Evolutionary conservation across 2,113 vertebrate genomes (phyloP).

Genomic region (Vidua chalybeata): DNA sequence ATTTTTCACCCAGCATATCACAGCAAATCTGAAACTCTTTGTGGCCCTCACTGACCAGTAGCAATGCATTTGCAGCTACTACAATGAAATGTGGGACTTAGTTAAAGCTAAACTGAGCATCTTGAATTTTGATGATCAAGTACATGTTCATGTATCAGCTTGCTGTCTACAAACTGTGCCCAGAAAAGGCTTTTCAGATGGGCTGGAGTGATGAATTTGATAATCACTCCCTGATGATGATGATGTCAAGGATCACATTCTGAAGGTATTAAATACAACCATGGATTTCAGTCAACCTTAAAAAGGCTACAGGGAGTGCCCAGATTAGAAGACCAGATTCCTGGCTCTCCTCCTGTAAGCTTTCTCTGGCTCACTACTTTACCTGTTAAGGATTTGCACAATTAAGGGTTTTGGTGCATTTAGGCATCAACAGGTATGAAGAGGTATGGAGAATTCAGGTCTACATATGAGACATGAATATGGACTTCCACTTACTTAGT

Average conservation of each 20-base stretch:
- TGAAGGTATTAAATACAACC: neutral
- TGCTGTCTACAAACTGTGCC: neutral
- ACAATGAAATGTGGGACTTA: neutral
- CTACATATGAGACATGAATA: neutral
- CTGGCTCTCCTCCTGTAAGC: neutral
- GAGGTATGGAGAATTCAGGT: neutral
- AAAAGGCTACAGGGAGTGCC: neutral
- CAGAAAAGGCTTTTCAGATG: neutral
- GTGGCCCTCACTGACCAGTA: neutral
- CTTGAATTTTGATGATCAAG: neutral
- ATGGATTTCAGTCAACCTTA: neutral
- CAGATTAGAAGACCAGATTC: neutral
- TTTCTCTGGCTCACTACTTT: neutral
- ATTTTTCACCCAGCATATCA: accelerated
- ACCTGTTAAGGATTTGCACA: neutral
- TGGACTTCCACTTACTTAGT: neutral
- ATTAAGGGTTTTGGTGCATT: neutral
- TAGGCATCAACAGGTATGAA: neutral
- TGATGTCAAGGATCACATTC: neutral
- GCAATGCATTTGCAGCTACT: neutral
- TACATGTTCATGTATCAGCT: neutral
- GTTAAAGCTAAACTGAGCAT: neutral
- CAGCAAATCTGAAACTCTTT: neutral
- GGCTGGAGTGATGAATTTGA: neutral
- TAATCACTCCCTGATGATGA: neutral